A percentile compares a stretch with the other conserved stretches of the same genome.
These are phyloP conservation scores for Papilio elwesi DNA, from an alignment of 2,888 invertebrate genomes.

Conservation along the genomic window DNA sequence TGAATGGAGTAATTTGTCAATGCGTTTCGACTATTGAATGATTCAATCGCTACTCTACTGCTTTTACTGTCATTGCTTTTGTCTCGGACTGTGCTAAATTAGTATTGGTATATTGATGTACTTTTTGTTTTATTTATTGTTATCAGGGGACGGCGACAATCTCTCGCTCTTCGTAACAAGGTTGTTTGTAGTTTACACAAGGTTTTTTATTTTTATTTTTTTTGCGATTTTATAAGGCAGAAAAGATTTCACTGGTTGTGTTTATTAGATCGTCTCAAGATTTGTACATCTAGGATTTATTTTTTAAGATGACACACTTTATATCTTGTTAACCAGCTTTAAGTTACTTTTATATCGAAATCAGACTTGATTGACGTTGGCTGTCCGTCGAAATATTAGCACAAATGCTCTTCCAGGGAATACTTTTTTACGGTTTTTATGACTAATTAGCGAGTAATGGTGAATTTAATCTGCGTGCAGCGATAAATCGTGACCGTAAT, in stretches of 20 bases:
- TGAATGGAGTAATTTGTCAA: conserved; percentile 34
- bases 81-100: conserved; percentile 6
- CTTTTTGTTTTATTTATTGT: conserved; percentile 17
- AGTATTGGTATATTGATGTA: background rate
- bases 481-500: background rate
- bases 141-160: background rate
- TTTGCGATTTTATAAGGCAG: background rate
- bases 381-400: background rate
- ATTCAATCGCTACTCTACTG: conserved; percentile 8
- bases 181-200: background rate
- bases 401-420: background rate
- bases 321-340: too few relatives aligned
- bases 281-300: too few relatives aligned
- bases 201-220: background rate
- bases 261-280: too few relatives aligned
- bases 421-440: background rate
- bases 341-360: too few relatives aligned
- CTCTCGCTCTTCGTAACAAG: background rate
- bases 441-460: conserved; percentile 1
- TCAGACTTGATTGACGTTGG: too few relatives aligned
- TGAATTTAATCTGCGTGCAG: background rate
- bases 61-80: conserved; percentile 4
- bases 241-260: background rate
- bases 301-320: too few relatives aligned
- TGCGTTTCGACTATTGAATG: conserved; percentile 20